Base-by-base conservation (phyloP, 2,113 vertebrate species). In the Sialia sialis region DNA sequence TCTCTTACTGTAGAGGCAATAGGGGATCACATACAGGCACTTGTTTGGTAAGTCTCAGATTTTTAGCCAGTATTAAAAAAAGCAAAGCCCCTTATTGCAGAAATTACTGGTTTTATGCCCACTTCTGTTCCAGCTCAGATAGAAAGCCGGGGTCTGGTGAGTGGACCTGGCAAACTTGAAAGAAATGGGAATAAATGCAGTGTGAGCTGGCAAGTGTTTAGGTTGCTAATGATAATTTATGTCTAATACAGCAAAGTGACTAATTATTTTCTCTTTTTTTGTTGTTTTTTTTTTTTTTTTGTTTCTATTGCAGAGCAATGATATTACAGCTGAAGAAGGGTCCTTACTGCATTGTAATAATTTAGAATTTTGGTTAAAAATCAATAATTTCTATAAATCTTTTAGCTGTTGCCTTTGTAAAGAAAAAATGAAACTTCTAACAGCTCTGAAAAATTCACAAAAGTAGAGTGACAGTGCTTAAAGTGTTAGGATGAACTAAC, bases 241-340 rank as follows among this genome's bases (percentile, higher is more conserved):
- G 19, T 16, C 76, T 69, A 62, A 32, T 72, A 60, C 27, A 62
- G 34, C 9, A 10, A 85, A 49, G 27, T 86, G 20, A 95, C 70
- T 97, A 87, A 95, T 81, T 76, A 0, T 75, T 75, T 49, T 73
- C 18, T 52, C 29, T 36, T 9, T 58, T 11, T 11, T 29, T 11
- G n/a, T n/a, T n/a, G n/a, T n/a, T n/a, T n/a, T n/a, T n/a, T n/a
- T n/a, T 11, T 11, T 29, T 11, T 48, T n/a, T 13, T 46, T 32
- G 15, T 66, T 84, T 96, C 48, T 94, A 91, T 97, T 97, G 46
- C 97, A 97, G 97, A 87, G 38, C 32, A 91, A 72, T 93, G 43
- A 58, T 66, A 44, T 55, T 88, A 67, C 89, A 86, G 58, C 76
- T 73, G 93, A 94, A 95, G 92, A 92, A 63, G 22, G n/a, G 23